A percentile compares a stretch with the other conserved stretches of the same genome.
These are phyloP conservation scores for Torymus tubicola DNA, from an alignment of 2,888 invertebrate species.

Conservation along the genomic window DNA sequence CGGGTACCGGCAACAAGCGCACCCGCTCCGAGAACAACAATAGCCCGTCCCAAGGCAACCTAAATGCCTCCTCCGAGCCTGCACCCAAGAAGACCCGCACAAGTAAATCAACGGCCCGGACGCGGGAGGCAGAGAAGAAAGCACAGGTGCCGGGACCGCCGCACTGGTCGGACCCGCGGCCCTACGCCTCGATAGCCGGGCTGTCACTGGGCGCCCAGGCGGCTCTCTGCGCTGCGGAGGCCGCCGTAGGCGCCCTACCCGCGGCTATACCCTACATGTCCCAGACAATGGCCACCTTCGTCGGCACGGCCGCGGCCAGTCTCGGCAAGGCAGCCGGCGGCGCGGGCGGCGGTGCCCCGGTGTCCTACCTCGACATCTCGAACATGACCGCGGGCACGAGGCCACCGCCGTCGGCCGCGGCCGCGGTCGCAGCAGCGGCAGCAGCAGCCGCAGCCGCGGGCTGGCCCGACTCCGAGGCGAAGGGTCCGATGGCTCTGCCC, in stretches of 20 bases:
- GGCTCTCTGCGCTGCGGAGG: constrained; percentile 66
- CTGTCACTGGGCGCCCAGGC: constrained; percentile 62
- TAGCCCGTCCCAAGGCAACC: constrained; percentile 74
- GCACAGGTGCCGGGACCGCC: constrained; percentile 61
- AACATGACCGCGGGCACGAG: constrained; percentile 70
- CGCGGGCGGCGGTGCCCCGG: no score
- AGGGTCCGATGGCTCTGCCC: constrained; percentile 11
- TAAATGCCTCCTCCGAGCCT: constrained; percentile 68
- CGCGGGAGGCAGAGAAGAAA: constrained; percentile 59
- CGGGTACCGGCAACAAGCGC: constrained; percentile 66
- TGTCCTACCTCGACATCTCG: constrained; percentile 74
- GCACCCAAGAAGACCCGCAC: constrained; percentile 70
- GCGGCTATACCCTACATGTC: constrained; percentile 74
- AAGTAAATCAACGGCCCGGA: constrained; percentile 45
- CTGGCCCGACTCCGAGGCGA: neutral
- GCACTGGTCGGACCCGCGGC: constrained; percentile 67
- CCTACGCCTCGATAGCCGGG: constrained; percentile 69
- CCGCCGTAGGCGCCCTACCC: constrained; percentile 66
- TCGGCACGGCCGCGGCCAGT: constrained; percentile 72
- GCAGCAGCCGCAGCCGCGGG: constrained; percentile 37
- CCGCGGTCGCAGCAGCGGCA: constrained; percentile 7
- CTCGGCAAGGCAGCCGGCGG: constrained; percentile 71
- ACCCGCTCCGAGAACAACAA: constrained; percentile 75
- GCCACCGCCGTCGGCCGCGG: neutral
- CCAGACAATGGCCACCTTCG: constrained; percentile 73